A percentile compares a stretch with the other conserved stretches of the same genome.
Evolutionary conservation across 1,140 invertebrate species (phyloP).

Genomic region (Venustaconcha ellipsiformis): DNA sequence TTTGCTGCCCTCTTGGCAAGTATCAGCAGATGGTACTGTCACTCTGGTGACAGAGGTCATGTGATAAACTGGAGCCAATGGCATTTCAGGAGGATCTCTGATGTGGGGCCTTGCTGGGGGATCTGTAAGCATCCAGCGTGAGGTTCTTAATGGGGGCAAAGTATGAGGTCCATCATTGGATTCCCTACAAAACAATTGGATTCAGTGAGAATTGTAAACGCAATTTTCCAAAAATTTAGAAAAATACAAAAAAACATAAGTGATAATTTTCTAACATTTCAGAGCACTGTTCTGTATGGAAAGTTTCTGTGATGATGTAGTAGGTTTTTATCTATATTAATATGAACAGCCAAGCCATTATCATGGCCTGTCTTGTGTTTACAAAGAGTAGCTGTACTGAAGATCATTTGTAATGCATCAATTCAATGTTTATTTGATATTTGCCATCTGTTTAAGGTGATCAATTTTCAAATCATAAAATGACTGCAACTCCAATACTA

Average conservation of each 20-base stretch:
- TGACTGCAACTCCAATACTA: no score
- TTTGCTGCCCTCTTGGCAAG: conserved; percentile 17
- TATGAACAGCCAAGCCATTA: no score
- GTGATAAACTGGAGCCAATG: conserved; percentile 30
- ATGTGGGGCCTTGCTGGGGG: conserved; percentile 37
- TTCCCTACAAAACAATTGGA: conserved; percentile 9
- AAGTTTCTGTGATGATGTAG: background rate
- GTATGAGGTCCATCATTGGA: conserved; percentile 5
- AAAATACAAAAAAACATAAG: background rate
- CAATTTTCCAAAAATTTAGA: background rate
- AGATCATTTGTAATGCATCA: no score
- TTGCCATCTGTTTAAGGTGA: no score
- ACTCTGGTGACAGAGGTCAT: conserved; percentile 33
- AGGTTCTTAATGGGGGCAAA: conserved; percentile 28
- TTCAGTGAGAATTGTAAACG: background rate
- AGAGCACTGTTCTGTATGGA: background rate
- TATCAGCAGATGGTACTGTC: conserved; percentile 27
- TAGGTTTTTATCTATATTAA: background rate
- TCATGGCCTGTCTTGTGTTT: no score
- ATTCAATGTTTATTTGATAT: no score
- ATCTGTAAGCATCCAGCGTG: conserved; percentile 29
- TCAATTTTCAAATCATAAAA: no score
- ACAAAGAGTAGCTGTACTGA: no score
- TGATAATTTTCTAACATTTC: background rate
- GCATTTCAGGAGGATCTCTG: conserved; percentile 22